Percentiles rank a stretch among this genome's conserved stretches.
Evolutionary conservation across 2,113 vertebrate genomes (phyloP).

Genomic region (Atherinomorus stipes): DNA sequence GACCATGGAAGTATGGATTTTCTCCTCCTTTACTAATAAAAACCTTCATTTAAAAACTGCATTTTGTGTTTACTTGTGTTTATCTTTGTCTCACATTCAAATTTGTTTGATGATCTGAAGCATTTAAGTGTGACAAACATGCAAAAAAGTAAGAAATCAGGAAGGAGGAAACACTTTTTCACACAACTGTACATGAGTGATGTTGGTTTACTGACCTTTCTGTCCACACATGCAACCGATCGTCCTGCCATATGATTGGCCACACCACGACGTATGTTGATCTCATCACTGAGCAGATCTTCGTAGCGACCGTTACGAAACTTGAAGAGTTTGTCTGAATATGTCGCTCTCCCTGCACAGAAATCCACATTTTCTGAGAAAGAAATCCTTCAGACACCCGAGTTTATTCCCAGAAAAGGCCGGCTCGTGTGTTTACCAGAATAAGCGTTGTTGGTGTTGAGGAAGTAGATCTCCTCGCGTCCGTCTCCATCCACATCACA

Average conservation of each 20-base stretch:
- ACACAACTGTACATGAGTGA: too few species aligned
- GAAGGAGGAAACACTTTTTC: too few species aligned
- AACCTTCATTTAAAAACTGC: too few species aligned
- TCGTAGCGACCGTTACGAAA: conserved; percentile 93
- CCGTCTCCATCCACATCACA: conserved; percentile 97
- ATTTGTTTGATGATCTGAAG: too few species aligned
- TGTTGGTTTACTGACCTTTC: conserved; percentile 85
- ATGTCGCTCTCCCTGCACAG: conserved; percentile 88
- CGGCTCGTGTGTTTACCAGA: conserved; percentile 84
- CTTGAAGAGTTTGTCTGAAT: conserved; percentile 95
- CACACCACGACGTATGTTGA: conserved; percentile 86
- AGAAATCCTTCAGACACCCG: not conserved
- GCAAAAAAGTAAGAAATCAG: too few species aligned
- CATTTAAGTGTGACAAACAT: too few species aligned
- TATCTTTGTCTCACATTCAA: too few species aligned
- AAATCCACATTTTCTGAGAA: not conserved
- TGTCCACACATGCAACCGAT: conserved; percentile 94
- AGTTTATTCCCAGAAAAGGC: not conserved
- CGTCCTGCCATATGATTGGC: conserved; percentile 92
- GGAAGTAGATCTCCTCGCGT: conserved; percentile 95
- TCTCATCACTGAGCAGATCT: conserved; percentile 90
- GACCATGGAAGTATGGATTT: too few species aligned
- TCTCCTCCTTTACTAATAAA: too few species aligned
- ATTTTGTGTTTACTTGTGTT: too few species aligned
- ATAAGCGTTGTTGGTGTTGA: conserved; percentile 97